Conservation (phyloP, 2,888 invertebrate species). For the Netelia fuscicornis region DNA sequence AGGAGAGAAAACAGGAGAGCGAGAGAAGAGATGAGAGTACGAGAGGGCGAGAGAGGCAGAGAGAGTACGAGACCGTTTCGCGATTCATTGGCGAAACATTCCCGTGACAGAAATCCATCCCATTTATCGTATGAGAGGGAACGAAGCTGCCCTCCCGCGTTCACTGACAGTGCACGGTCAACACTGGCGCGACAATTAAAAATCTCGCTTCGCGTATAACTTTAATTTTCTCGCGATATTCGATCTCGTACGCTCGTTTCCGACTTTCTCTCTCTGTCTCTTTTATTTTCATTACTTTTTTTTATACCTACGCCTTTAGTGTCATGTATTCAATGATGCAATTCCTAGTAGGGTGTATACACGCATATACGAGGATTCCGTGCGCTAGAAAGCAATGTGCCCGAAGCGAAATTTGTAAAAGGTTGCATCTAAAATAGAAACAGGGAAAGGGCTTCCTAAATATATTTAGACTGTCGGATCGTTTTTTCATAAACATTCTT, state of each 20-base stretch:
- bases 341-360: background rate
- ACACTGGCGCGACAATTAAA: slow-evolving; percentile 44
- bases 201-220: slow-evolving; percentile 50
- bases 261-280: background rate
- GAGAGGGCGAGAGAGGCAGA: background rate
- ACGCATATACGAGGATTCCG: background rate
- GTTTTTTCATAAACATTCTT: too few species aligned
- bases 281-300: background rate
- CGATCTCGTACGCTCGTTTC: slow-evolving; percentile 21
- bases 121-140: slow-evolving; percentile 8
- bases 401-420: too few species aligned
- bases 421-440: too few species aligned
- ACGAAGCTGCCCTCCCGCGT: slow-evolving; percentile 16
- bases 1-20: background rate
- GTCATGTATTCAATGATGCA: background rate
- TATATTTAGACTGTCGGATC: too few species aligned
- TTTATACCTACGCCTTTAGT: background rate
- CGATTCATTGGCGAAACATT: slow-evolving; percentile 55
- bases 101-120: background rate
- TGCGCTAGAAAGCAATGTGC: background rate
- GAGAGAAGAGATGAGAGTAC: background rate
- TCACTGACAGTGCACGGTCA: slow-evolving; percentile 18
- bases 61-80: slow-evolving; percentile 36
- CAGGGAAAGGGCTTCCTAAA: too few species aligned
- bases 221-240: slow-evolving; percentile 51